phyloP scores from a whole-genome alignment of 2,113 vertebrate species.

The Crotophaga sulcirostris region DNA sequence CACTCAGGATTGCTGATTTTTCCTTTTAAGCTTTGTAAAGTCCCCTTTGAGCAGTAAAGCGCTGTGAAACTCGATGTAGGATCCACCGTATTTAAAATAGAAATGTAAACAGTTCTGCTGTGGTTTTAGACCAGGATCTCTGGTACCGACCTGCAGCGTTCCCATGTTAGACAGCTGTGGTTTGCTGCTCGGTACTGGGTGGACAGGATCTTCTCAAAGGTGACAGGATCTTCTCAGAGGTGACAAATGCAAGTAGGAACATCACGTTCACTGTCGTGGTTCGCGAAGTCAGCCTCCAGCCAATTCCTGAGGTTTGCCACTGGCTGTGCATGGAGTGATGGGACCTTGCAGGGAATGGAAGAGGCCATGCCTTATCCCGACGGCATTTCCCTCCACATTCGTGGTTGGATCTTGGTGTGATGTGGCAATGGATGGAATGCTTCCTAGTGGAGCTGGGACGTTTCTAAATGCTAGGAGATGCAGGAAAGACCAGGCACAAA shows the following conservation, averaged over 20 bases:
- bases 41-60: not conserved
- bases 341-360: not conserved
- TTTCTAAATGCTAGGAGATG: not conserved
- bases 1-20: not conserved
- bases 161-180: no score
- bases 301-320: not conserved
- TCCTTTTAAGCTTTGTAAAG: not conserved
- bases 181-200: not conserved
- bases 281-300: not conserved
- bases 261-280: accelerated
- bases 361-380: not conserved
- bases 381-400: not conserved
- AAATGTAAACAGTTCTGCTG: not conserved
- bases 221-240: not conserved
- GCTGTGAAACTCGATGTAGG: not conserved
- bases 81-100: not conserved
- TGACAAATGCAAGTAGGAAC: not conserved
- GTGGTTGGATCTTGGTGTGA: not conserved
- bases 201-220: not conserved
- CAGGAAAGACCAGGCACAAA: not conserved
- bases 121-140: not conserved
- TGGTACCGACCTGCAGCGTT: no score
- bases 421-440: not conserved
- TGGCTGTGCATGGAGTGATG: accelerated
- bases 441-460: not conserved